These are phyloP conservation scores for Meta bourneti DNA, from an alignment of 2,888 invertebrate species.

Conservation along the genomic window DNA sequence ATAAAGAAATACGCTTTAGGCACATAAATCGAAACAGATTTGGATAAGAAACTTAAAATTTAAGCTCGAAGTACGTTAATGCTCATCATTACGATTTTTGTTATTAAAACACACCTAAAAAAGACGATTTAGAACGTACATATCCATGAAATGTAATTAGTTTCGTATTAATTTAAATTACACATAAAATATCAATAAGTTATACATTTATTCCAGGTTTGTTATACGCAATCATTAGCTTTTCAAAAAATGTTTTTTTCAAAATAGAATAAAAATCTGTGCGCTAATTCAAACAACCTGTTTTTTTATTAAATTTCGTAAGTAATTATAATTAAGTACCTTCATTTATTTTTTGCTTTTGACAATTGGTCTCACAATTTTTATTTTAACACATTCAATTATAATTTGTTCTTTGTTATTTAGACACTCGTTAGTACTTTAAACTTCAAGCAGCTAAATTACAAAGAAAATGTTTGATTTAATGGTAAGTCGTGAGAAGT, in stretches of 20 bases:
- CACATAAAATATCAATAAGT: background rate
- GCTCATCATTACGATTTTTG: too few relatives aligned
- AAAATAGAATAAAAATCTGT: too few relatives aligned
- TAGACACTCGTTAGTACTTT: background rate
- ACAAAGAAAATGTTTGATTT: background rate
- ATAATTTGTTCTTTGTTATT: background rate
- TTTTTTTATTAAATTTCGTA: background rate
- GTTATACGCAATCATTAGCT: background rate
- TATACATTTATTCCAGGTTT: background rate
- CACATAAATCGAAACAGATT: too few relatives aligned
- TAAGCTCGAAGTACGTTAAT: too few relatives aligned
- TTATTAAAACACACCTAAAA: too few relatives aligned
- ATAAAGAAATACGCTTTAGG: too few relatives aligned
- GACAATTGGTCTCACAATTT: background rate
- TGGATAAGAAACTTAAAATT: too few relatives aligned
- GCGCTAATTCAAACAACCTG: too few relatives aligned
- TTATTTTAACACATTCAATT: background rate
- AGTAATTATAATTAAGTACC: background rate
- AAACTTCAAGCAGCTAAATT: background rate
- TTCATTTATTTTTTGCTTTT: background rate
- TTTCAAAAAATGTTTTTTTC: background rate
- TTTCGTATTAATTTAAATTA: background rate
- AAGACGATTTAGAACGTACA: too few relatives aligned
- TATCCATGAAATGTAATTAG: too few relatives aligned
- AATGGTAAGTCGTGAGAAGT: background rate